Evolutionary conservation across 2,797 vertebrate genomes (phyloP), one percentile per base, ranked within the genome.

Genomic region (Macroramphosus scolopax): DNA sequence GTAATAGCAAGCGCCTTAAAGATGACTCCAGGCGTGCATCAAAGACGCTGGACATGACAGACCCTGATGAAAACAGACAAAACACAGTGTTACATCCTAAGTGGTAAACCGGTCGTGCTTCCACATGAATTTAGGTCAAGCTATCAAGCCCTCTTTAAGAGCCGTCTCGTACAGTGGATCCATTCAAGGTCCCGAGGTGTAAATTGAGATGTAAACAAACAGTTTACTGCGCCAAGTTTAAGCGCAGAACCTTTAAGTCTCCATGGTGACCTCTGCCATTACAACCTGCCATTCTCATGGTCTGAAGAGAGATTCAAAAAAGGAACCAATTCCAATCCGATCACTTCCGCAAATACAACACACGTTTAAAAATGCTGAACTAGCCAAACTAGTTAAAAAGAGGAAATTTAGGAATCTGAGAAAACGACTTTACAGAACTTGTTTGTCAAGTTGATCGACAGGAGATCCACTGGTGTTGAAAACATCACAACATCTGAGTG

Each of bases 121-220:
- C 58, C 26, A 64, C 52, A 35, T 60, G 55, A 36, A 68, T 80
- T 51, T 58, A 48, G 70, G 65, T 75, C 63, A 79, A 41, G 30
- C 31, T 38, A 53, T 72, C 17, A 5, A 15, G 14, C 8, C 24
- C 31, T 63, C 24, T 67, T 56, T 51, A 61, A 58, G 38, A 50
- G 30, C 34, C 26, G 24, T 51, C 18, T 18, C 30, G 32, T 55
- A 77, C 62, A 81, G 45, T 67, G 63, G 12, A n/a, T 20, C 52
- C 53, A 72, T 82, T 84, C 50, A 81, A 22, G 44, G 15, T 35
- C 53, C 22, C 13, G 8, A 57, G 50, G 63, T 67, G 72, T 72
- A 81, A 80, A 80, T 33, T 82, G 80, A 72, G 68, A 74, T 42
- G 47, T 62, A 77, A 81, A 80, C 72, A 78, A 84, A 77, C 62